These are phyloP conservation scores for Sinocyclocheilus anophthalmus DNA, from an alignment of 2,113 vertebrate genomes.

Conservation along the genomic window DNA sequence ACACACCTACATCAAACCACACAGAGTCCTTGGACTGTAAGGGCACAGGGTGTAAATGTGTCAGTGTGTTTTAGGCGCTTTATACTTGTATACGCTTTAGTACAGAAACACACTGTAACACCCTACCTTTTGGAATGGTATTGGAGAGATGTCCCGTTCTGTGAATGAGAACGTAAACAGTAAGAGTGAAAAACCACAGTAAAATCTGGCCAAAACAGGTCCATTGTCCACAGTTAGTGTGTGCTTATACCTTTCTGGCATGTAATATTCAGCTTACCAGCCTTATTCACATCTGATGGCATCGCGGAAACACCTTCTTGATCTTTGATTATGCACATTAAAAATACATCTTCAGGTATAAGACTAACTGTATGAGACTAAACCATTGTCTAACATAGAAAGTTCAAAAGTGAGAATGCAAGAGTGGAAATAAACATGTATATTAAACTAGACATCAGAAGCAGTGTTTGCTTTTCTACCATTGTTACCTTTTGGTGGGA, in stretches of 20 bases:
- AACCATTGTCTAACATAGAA: neutral
- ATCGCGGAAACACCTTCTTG: neutral
- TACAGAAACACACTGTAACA: neutral
- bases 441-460: neutral
- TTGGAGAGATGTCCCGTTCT: conserved; percentile 18
- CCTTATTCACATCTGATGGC: neutral
- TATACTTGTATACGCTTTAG: neutral
- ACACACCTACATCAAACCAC: conserved; percentile 95
- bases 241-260: conserved; percentile 52
- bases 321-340: neutral
- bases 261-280: conserved; percentile 22
- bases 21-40: conserved; percentile 45
- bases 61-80: conserved; percentile 33
- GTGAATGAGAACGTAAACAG: conserved; percentile 29
- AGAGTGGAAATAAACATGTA: neutral
- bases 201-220: too few species aligned
- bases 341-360: neutral
- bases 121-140: conserved; percentile 41
- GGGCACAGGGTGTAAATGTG: neutral
- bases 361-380: neutral
- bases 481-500: neutral
- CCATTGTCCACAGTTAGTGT: neutral
- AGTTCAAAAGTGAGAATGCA: neutral
- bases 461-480: neutral
- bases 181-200: neutral